These are phyloP conservation scores for Stegophylla sp. DNA, from an alignment of 2,888 invertebrate genomes.

Conservation along the genomic window DNA sequence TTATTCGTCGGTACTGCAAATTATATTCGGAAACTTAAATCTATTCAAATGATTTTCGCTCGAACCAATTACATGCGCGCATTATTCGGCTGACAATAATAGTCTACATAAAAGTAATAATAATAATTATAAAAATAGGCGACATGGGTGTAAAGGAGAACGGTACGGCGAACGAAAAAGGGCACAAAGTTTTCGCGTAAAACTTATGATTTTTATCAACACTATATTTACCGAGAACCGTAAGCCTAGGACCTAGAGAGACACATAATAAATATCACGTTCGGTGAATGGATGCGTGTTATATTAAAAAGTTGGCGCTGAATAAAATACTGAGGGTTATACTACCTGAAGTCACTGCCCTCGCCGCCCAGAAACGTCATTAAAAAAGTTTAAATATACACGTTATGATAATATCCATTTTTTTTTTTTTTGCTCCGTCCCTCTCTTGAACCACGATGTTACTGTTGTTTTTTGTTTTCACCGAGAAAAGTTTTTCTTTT, in stretches of 20 bases:
- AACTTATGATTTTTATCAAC: not conserved
- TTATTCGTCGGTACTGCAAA: too few species aligned
- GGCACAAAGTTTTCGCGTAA: not conserved
- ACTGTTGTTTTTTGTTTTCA: slow-evolving; percentile 23
- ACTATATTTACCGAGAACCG: not conserved
- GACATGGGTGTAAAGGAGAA: too few species aligned
- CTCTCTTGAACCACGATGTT: not conserved
- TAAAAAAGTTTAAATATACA: slow-evolving; percentile 47
- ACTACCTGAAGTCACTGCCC: slow-evolving; percentile 31
- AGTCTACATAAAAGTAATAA: too few species aligned
- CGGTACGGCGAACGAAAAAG: not conserved
- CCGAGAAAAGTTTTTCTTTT: slow-evolving; percentile 25
- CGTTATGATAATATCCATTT: not conserved
- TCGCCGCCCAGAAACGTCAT: slow-evolving; percentile 26
- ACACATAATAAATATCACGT: not conserved
- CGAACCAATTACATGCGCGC: too few species aligned
- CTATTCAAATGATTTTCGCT: too few species aligned
- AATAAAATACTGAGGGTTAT: slow-evolving; percentile 16
- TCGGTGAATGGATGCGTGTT: not conserved
- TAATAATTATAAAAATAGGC: too few species aligned
- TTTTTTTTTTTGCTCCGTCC: slow-evolving; percentile 37
- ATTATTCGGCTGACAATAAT: too few species aligned
- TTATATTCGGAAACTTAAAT: too few species aligned
- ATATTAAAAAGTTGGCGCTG: slow-evolving; percentile 36
- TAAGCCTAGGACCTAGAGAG: not conserved